Conservation (phyloP, 1,140 invertebrate species). For the Papilio dardanus region DNA sequence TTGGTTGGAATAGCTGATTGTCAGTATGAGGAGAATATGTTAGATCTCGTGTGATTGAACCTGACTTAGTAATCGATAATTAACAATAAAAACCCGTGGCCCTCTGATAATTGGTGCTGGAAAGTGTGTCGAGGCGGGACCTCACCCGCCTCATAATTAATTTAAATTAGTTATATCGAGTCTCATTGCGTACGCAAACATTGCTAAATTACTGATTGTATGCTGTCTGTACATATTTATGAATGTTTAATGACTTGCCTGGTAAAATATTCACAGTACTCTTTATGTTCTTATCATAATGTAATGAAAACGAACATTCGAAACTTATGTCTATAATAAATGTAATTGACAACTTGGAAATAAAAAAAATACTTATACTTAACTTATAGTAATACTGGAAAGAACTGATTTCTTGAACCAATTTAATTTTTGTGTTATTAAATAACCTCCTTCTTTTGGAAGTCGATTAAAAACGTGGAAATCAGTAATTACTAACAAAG, state of each 20-base stretch:
- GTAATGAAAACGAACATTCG: too few relatives aligned
- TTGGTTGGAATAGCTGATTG: too few relatives aligned
- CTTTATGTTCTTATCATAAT: too few relatives aligned
- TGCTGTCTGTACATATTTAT: background rate
- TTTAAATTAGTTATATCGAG: background rate
- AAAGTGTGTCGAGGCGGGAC: background rate
- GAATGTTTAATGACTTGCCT: too few relatives aligned
- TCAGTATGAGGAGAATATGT: too few relatives aligned
- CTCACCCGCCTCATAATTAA: background rate
- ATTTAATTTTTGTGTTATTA: background rate
- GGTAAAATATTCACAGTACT: too few relatives aligned
- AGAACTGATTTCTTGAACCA: background rate
- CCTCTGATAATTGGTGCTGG: background rate
- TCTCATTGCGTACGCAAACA: conserved; percentile 16
- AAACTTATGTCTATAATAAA: too few relatives aligned
- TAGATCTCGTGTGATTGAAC: background rate
- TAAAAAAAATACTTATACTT: too few relatives aligned
- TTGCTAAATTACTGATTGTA: background rate
- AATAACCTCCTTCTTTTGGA: too few relatives aligned
- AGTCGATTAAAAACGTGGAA: background rate
- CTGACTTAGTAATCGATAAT: background rate
- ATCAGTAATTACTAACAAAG: background rate
- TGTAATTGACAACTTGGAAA: too few relatives aligned
- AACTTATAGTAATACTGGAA: background rate
- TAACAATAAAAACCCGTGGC: background rate